Percentiles rank a stretch among this genome's conserved stretches.
These are phyloP conservation scores for Cephus spinipes DNA, from an alignment of 2,888 invertebrate genomes.

Conservation along the genomic window DNA sequence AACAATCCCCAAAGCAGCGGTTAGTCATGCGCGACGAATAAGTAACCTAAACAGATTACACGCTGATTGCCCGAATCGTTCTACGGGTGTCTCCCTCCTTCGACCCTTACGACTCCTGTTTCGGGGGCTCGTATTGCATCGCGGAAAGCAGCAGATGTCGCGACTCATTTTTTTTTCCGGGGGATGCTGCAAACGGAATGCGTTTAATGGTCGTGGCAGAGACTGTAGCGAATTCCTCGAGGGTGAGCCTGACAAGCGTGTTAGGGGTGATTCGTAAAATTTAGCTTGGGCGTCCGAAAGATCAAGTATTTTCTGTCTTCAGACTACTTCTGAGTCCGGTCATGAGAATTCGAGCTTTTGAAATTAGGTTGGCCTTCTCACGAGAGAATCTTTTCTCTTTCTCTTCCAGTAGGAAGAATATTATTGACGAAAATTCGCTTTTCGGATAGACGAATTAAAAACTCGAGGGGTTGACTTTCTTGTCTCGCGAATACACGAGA, in stretches of 20 bases:
- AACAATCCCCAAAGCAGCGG: slow-evolving; percentile 36
- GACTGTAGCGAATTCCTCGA: slow-evolving; percentile 37
- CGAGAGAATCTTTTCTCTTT: too few relatives aligned
- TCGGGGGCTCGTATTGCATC: slow-evolving; percentile 5
- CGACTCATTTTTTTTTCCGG: slow-evolving; percentile 45
- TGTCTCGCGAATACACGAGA: too few relatives aligned
- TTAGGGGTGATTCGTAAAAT: not conserved
- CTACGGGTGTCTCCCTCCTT: not conserved
- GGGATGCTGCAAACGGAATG: slow-evolving; percentile 36
- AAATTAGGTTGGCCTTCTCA: too few relatives aligned
- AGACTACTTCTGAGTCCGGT: too few relatives aligned
- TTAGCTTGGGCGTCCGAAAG: too few relatives aligned
- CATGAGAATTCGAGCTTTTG: too few relatives aligned
- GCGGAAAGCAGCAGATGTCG: slow-evolving; percentile 50
- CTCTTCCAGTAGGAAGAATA: too few relatives aligned
- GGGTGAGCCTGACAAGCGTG: slow-evolving; percentile 17
- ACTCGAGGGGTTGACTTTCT: too few relatives aligned
- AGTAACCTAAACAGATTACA: slow-evolving; percentile 61
- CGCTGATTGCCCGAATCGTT: slow-evolving; percentile 49
- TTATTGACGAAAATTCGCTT: too few relatives aligned
- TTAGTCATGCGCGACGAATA: slow-evolving; percentile 59
- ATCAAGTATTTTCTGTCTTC: too few relatives aligned
- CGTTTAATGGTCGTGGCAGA: slow-evolving; percentile 48
- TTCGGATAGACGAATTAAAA: too few relatives aligned
- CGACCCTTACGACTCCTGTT: not conserved